Base-by-base conservation (phyloP, 1,140 invertebrate species). In the Aphis craccivora region DNA sequence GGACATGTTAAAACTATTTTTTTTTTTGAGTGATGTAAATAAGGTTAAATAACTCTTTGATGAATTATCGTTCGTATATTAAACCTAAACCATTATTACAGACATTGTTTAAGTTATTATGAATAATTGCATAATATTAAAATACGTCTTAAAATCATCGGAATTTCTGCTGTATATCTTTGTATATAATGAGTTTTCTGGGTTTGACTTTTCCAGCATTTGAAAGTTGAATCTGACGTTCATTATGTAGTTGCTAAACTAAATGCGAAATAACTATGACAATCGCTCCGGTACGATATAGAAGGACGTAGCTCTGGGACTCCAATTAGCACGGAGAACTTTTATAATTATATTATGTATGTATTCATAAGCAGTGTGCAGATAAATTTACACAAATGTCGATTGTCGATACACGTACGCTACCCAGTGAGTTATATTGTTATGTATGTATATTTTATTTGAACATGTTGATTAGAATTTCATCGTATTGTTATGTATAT, bases 191-290 rank as follows among this genome's bases (percentile, higher is more conserved):
- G 55, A 90, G 89, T 90, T 90, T 90, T 90, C 89, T 43, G 37
- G 37, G 55, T 90, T 90, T 40, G 88, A 90, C 88, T 90, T 90
- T 90, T 90, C 55, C 55, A 30, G 37, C 22, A 35, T 53, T 43
- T 14, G 51, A 43, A 60, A 60, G 89, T 89, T 43, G 89, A 90
- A 67, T 67, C 53, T 43, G 55, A 90, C 55, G 89, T 90, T 90
- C 89, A 30, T 90, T 90, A 90, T 90, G 40, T n/a, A 90, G 89
- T 90, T 90, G 67, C 35, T 30, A 90, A 90, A 90, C 89, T 90
- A 55, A 89, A 53, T 20, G 87, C 55, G 89, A 43, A 37, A 25
- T 22, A 30, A 60, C 55, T 30, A 40, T 60, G 87, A 89, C 87
- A 55, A 89, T 55, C 87, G 48, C 48, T 35, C 53, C 22, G 35